Evolutionary conservation across 2,797 vertebrate species (phyloP).

Genomic region (Ceryle rudis): DNA sequence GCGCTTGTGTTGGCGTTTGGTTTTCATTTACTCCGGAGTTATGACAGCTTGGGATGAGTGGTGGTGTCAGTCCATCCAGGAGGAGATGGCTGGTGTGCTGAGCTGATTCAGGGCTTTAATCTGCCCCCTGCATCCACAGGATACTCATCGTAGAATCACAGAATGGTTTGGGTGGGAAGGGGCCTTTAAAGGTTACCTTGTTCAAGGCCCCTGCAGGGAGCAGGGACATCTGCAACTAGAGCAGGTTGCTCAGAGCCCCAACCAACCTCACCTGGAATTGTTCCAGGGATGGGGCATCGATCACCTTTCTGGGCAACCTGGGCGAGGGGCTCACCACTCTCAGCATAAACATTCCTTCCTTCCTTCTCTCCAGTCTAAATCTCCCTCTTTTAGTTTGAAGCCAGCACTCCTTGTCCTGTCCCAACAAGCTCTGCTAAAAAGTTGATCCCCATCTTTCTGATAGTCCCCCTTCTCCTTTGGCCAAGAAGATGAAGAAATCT

Average conservation of each 20-base stretch:
- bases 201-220: not conserved
- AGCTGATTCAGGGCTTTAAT: rapidly evolving
- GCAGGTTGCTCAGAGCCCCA: not conserved
- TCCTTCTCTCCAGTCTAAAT: not conserved
- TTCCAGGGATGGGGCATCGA: not conserved
- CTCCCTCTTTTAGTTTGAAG: not conserved
- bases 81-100: not conserved
- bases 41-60: not conserved
- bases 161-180: not conserved
- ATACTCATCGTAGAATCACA: not conserved
- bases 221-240: not conserved
- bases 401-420: not conserved
- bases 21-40: not conserved
- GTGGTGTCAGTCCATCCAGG: rapidly evolving
- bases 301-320: not conserved
- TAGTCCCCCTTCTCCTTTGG: not conserved
- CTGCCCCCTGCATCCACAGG: not conserved
- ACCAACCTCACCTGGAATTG: not conserved
- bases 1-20: not conserved
- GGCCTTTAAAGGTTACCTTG: not conserved
- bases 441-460: not conserved
- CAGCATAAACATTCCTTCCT: not conserved
- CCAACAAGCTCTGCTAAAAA: not conserved
- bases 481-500: not conserved
- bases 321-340: not conserved